These are phyloP conservation scores for Nomada fabriciana DNA, from an alignment of 2,888 invertebrate species.

Conservation along the genomic window DNA sequence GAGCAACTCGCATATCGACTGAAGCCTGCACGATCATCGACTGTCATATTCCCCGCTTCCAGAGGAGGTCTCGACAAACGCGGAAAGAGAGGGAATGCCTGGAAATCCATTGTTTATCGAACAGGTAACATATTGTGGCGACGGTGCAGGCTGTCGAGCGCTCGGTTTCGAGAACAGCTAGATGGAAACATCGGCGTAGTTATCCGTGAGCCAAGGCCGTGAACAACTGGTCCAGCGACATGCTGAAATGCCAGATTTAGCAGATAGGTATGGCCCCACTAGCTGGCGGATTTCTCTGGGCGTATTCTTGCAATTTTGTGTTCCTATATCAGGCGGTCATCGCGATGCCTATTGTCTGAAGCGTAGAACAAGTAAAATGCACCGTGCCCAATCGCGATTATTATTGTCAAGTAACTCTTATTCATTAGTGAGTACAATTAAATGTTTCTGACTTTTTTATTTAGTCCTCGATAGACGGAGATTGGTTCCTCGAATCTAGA, in stretches of 20 bases:
- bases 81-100: neutral
- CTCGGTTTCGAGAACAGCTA: conserved; percentile 8
- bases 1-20: too few species aligned
- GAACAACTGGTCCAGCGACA: conserved; percentile 2
- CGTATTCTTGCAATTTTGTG: conserved; percentile 52
- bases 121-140: neutral
- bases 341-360: neutral
- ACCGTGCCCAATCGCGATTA: conserved; percentile 16
- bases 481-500: too few species aligned
- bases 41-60: neutral
- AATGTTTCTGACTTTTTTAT: neutral
- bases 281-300: conserved; percentile 30
- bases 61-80: neutral
- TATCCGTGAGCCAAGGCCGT: conserved; percentile 31
- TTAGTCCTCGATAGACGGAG: neutral
- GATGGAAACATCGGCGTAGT: conserved; percentile 10
- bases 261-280: conserved; percentile 2
- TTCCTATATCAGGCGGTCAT: conserved; percentile 11
- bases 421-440: neutral
- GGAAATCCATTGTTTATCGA: conserved; percentile 3
- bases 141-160: neutral
- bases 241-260: conserved; percentile 53
- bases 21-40: neutral
- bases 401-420: neutral
- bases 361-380: conserved; percentile 11